These are phyloP conservation scores for Ictalurus punctatus DNA, from an alignment of 2,113 vertebrate genomes.

Conservation along the genomic window DNA sequence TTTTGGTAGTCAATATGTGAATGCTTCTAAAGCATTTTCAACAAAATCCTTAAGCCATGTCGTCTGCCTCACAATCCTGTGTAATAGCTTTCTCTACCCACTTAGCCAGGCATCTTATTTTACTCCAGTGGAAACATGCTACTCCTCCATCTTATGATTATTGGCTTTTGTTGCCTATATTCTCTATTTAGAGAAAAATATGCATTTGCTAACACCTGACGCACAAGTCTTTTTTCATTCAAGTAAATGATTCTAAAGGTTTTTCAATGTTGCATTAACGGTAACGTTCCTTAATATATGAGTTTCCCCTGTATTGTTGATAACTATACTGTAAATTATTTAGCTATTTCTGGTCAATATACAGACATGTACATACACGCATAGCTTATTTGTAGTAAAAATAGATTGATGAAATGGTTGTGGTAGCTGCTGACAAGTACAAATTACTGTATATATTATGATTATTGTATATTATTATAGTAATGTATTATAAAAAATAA, in stretches of 20 bases:
- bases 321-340: not conserved
- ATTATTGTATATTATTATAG: not conserved
- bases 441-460: not conserved
- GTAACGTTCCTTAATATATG: not conserved
- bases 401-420: not conserved
- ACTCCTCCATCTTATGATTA: not conserved
- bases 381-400: not conserved
- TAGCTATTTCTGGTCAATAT: not conserved
- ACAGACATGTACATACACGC: not conserved
- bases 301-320: not conserved
- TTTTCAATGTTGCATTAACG: not conserved
- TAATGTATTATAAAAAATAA: not conserved
- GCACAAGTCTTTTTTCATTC: not conserved
- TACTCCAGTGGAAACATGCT: not conserved
- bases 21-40: not conserved
- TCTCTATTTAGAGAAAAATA: not conserved
- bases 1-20: not conserved
- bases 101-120: not conserved
- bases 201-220: not conserved
- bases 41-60: not conserved
- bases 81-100: not conserved
- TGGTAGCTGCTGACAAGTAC: not conserved
- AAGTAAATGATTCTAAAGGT: not conserved
- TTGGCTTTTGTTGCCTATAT: not conserved
- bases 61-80: not conserved